phyloP scores from a whole-genome alignment of 2,797 vertebrate genomes.

The Allobates femoralis region DNA sequence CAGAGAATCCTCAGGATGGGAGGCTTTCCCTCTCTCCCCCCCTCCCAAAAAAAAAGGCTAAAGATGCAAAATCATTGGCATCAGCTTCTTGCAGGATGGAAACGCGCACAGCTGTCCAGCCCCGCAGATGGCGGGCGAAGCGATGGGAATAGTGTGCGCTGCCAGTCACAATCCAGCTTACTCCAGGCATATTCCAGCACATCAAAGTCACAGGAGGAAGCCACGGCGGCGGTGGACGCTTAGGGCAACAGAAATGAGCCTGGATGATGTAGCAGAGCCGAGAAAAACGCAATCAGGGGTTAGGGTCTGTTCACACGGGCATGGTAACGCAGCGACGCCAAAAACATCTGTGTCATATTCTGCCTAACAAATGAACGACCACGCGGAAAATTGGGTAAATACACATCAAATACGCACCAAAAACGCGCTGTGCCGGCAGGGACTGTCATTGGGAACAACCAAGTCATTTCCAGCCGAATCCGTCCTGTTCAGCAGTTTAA shows the following conservation, averaged over 20 bases:
- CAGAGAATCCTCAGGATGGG: slow-evolving; percentile 67
- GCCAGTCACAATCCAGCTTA: slow-evolving; percentile 65
- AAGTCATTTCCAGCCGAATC: too few species aligned
- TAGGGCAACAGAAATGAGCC: too few species aligned
- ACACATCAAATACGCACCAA: too few species aligned
- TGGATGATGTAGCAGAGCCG: slow-evolving; percentile 11
- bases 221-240: too few species aligned
- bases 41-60: background rate
- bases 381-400: too few species aligned
- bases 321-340: too few species aligned
- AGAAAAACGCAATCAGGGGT: background rate
- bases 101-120: background rate
- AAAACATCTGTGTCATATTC: too few species aligned
- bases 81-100: slow-evolving; percentile 59
- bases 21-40: slow-evolving; percentile 65
- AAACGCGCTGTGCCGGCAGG: too few species aligned
- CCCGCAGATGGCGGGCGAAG: slow-evolving; percentile 67
- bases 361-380: too few species aligned
- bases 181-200: slow-evolving; percentile 69
- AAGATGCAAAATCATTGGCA: slow-evolving; percentile 65
- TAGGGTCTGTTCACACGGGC: background rate
- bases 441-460: too few species aligned
- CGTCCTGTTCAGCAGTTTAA: too few species aligned
- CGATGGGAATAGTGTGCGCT: slow-evolving; percentile 63
- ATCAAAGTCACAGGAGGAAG: slow-evolving; percentile 52